Base-by-base conservation (phyloP, 1,140 invertebrate genomes). In the Phymorhynchus buccinoides region DNA sequence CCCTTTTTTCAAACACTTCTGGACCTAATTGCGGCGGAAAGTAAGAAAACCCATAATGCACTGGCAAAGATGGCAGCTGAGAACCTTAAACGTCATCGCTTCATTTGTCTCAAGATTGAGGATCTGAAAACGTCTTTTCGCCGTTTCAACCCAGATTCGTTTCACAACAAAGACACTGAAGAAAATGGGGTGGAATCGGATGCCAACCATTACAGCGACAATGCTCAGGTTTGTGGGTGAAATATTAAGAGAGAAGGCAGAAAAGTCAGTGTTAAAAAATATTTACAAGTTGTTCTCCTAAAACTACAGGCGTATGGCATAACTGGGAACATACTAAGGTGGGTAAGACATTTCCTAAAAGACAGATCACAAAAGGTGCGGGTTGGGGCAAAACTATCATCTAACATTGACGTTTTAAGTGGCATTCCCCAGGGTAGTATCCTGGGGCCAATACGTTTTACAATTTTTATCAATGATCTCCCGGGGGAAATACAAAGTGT, bases 61-160 rank as follows among this genome's bases (percentile, higher is more conserved):
- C 16, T 75, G 32, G 32, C 9, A 3, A 75, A 37, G 35, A 75
- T 75, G 71, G 71, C 71, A 27, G n/a, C 35, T 6, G 71, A 75
- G 71, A 75, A 75, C n/a, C 3, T 37, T 37, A 75, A 75, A 3
- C 71, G 71, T 39, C 71, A 75, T 41, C 71, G 71, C 71, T 37
- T 75, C 71, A 75, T 75, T 41, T 75, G 71, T 75, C 71, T 37
- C 7, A 75, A 75, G 37, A 35, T 75, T 4, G 71, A 75, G 71
- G 71, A 75, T 7, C 32, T 75, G 71, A 75, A 75, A n/a, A 75
- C 16, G 32, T 14, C 71, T 27, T 41, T 75, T 3, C 37, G 32
- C 2, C 32, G 39, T 32, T 37, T 4, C 27, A 30, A 75, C 32
- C 7, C 9, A 14, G 71, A 35, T 35, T 14, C 7, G 7, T 35